Conservation (phyloP, 2,888 invertebrate species). For the Stenotaenia linearis region DNA sequence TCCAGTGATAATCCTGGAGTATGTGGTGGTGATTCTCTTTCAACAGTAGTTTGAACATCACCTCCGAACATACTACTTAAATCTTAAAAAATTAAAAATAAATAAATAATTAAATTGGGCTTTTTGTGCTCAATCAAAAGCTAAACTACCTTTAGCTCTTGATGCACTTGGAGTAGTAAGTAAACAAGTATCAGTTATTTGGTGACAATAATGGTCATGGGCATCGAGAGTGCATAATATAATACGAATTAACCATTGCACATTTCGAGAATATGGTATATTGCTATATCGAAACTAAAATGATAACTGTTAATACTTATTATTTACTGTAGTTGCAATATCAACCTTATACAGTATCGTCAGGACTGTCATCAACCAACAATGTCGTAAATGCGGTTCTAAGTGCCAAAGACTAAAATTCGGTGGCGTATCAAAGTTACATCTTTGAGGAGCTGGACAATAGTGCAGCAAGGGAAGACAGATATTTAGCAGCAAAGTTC, state of each 20-base stretch:
- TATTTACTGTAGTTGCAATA: background rate
- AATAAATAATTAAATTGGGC: conserved; percentile 38
- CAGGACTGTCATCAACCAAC: conserved; percentile 88
- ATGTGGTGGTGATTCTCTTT: conserved; percentile 48
- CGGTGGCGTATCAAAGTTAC: conserved; percentile 56
- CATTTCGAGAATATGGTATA: conserved; percentile 53
- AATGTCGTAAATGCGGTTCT: conserved; percentile 76
- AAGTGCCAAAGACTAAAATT: conserved; percentile 81
- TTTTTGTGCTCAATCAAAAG: too few relatives aligned
- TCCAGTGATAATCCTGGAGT: conserved; percentile 40
- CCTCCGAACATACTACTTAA: conserved; percentile 48
- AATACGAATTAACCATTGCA: conserved; percentile 76
- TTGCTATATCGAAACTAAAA: conserved; percentile 51
- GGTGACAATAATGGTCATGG: conserved; percentile 84
- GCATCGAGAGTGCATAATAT: conserved; percentile 86
- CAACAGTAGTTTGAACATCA: conserved; percentile 49
- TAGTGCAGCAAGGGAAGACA: conserved; percentile 73
- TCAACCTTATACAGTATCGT: conserved; percentile 92
- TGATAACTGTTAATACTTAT: background rate
- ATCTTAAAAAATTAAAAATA: conserved; percentile 41
- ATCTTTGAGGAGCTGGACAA: conserved; percentile 68
- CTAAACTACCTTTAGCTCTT: conserved; percentile 33
- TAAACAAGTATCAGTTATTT: conserved; percentile 75
- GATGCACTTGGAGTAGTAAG: conserved; percentile 52
- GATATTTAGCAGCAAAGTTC: conserved; percentile 78